Conservation (phyloP, 2,113 vertebrate species). For the Platysteira castanea region DNA sequence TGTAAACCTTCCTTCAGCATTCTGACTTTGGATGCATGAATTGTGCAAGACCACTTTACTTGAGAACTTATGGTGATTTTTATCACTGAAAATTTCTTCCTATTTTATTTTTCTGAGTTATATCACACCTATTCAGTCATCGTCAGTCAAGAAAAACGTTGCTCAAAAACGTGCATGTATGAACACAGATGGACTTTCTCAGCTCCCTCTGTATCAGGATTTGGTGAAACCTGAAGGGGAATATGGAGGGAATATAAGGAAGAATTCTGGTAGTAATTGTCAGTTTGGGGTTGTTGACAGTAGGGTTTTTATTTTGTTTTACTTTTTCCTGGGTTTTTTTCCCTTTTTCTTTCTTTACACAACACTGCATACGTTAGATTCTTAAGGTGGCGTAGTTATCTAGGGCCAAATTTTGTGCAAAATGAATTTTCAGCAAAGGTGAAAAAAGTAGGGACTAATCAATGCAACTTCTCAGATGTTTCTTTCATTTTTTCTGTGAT, state of each 20-base stretch:
- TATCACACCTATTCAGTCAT: neutral
- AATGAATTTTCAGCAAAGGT: neutral
- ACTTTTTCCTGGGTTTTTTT: neutral
- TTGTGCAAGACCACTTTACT: neutral
- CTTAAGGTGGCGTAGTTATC: neutral
- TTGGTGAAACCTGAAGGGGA: neutral
- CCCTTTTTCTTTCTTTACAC: too few species aligned
- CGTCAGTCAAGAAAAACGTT: neutral
- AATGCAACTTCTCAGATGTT: neutral
- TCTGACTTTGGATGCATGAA: neutral
- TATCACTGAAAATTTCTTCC: neutral
- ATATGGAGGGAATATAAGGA: neutral
- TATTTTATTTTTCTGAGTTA: neutral
- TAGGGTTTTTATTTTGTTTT: neutral
- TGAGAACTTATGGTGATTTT: neutral
- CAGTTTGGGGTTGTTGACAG: neutral
- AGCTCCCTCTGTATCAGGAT: neutral
- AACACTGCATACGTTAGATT: neutral
- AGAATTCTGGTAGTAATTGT: neutral
- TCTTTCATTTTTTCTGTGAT: neutral
- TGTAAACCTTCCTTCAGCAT: neutral
- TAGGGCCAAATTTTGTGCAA: neutral
- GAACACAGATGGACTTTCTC: neutral
- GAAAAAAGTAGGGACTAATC: neutral
- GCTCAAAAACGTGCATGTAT: fast-evolving